Conservation (phyloP, 2,113 vertebrate genomes). For the Psammodynastes pulverulentus region DNA sequence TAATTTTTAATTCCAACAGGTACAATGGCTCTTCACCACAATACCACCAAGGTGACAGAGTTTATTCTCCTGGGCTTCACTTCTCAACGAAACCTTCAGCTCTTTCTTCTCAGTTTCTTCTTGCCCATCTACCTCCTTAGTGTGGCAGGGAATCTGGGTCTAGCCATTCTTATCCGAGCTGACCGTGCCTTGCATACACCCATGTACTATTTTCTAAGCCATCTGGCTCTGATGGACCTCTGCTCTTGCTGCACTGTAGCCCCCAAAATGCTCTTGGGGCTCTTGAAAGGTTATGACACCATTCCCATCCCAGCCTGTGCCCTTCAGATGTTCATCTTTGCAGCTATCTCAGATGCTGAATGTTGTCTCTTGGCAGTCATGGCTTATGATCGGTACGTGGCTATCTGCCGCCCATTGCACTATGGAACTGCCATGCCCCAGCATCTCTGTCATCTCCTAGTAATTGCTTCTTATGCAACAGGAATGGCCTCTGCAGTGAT, state of each 20-base stretch:
- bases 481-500: constrained; percentile 43
- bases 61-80: constrained; percentile 56
- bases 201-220: constrained; percentile 55
- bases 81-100: constrained; percentile 35
- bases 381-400: constrained; percentile 48
- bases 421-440: constrained; percentile 37
- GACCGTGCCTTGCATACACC: constrained; percentile 41
- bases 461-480: constrained; percentile 38
- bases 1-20: background rate
- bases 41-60: constrained; percentile 4
- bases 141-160: constrained; percentile 25
- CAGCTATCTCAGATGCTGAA: constrained; percentile 45
- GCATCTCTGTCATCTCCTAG: constrained; percentile 32
- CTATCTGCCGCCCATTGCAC: constrained; percentile 44
- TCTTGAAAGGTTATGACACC: constrained; percentile 32
- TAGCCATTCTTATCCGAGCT: constrained; percentile 37
- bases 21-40: background rate
- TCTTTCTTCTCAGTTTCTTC: constrained; percentile 17
- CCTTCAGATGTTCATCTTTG: constrained; percentile 62
- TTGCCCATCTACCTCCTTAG: constrained; percentile 50
- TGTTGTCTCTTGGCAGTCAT: constrained; percentile 57
- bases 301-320: constrained; percentile 49
- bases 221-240: constrained; percentile 55
- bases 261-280: constrained; percentile 56
- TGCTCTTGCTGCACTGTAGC: constrained; percentile 53